Percentiles rank a stretch among this genome's conserved stretches.
Conservation (phyloP, 2,797 vertebrate species). For the Heliangelus exortis region DNA sequence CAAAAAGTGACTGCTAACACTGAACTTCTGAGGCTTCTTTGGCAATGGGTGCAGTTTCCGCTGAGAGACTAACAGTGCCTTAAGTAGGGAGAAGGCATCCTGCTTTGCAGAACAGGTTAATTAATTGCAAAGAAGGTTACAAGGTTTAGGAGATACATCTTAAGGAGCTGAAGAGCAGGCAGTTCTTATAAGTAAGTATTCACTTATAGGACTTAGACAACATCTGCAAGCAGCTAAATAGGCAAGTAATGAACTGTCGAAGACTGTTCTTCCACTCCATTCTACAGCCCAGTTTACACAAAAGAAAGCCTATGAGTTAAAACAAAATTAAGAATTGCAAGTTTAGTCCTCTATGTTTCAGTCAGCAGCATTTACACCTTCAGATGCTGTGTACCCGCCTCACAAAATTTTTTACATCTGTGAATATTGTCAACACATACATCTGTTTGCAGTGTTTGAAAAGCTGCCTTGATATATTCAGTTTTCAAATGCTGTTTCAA, state of each 20-base stretch:
- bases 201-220: neutral
- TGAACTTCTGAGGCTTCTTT: neutral
- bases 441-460: neutral
- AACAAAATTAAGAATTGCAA: neutral
- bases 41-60: neutral
- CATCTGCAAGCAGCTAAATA: neutral
- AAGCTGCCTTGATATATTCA: neutral
- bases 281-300: neutral
- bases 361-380: neutral
- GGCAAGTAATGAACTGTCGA: neutral
- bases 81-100: neutral
- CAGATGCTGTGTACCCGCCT: neutral
- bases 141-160: neutral
- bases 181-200: neutral
- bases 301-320: neutral
- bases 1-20: neutral
- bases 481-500: conserved; percentile 27
- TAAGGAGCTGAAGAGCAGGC: neutral
- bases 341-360: neutral
- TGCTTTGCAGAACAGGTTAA: neutral
- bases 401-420: neutral
- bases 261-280: neutral
- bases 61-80: neutral
- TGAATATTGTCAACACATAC: neutral
- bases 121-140: neutral